A percentile compares a stretch with the other conserved stretches of the same genome.
Conservation (phyloP, 2,888 invertebrate genomes). For the Melinopterus prodromus region DNA sequence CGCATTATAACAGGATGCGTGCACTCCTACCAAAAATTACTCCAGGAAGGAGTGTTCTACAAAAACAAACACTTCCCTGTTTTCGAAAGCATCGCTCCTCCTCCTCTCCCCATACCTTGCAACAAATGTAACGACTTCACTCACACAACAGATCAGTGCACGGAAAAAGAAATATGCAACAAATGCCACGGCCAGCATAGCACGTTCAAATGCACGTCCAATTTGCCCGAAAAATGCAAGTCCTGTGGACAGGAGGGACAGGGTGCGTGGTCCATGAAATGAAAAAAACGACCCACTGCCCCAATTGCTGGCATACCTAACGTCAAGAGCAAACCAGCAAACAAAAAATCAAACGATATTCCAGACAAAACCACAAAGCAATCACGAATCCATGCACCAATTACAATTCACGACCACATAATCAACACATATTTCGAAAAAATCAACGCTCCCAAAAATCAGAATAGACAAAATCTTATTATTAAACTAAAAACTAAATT, state of each 20-base stretch:
- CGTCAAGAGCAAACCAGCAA: neutral
- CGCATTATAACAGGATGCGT: neutral
- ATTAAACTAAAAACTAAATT: too few species aligned
- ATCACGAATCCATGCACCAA: slow-evolving; percentile 9
- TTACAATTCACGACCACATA: slow-evolving; percentile 13
- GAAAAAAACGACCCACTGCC: neutral
- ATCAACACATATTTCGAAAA: neutral
- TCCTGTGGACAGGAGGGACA: neutral
- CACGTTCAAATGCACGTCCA: neutral
- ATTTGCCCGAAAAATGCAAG: slow-evolving; percentile 5
- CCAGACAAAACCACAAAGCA: neutral
- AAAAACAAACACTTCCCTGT: neutral
- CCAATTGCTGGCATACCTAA: neutral
- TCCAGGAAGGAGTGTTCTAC: neutral
- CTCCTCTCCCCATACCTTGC: slow-evolving; percentile 7
- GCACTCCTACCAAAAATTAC: neutral
- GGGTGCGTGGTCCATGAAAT: neutral
- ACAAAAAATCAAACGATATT: slow-evolving; percentile 13
- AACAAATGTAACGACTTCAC: slow-evolving; percentile 12
- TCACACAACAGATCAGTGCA: neutral
- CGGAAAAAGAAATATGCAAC: neutral
- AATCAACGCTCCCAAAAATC: neutral
- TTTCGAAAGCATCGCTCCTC: slow-evolving; percentile 11
- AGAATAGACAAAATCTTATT: slow-evolving; percentile 8
- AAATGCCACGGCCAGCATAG: neutral